Base-by-base conservation (phyloP, 2,797 vertebrate genomes). In the Holocentrus rufus region DNA sequence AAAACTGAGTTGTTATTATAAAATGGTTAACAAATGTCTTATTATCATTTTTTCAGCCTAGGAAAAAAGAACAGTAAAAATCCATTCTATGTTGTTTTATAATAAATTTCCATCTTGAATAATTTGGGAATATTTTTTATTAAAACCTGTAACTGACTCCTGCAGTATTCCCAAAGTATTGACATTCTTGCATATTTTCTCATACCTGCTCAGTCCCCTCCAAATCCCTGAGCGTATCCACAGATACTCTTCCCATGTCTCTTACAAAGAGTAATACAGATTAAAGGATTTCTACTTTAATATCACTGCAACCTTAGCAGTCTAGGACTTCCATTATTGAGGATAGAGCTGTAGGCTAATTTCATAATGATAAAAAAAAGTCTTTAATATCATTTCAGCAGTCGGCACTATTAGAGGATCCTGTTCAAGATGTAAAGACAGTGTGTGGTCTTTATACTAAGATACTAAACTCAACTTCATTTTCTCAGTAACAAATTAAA, bases 371-470 rank as follows among this genome's bases (percentile, higher is more conserved):
- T 2, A 7, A 34, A 17, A 62, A 53, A 78, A 60, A 63, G 53
- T 14, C 22, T 77, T 79, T 68, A 70, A 62, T 77, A 77, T 77
- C 1, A 76, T 83, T 69, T 76, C 58, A 73, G 31, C 36, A 56
- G 72, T 64, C 66, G 27, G 57, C 0, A 1, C 62, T 79, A 77
- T 77, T 77, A 72, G 82, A 76, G 73, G 79, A 84, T 81, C 87
- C 49, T 20, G 30, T 44, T 69, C 30, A 63, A 77, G 83, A 86
- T 86, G 67, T 85, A 87, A 84, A 70, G 39, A 50, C 61, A 63
- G 58, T 30, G 54, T 72, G 77, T 53, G 76, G 75, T 65, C 69
- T 65, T 59, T 9, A 18, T 18, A 31, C 73, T 69, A 14, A 47
- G 8, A 57, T 8, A 46, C 64, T 65, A 42, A 44, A 36, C n/a